These are phyloP conservation scores for Cyphomyrmex costatus DNA, from an alignment of 1,140 invertebrate genomes.

Conservation along the genomic window DNA sequence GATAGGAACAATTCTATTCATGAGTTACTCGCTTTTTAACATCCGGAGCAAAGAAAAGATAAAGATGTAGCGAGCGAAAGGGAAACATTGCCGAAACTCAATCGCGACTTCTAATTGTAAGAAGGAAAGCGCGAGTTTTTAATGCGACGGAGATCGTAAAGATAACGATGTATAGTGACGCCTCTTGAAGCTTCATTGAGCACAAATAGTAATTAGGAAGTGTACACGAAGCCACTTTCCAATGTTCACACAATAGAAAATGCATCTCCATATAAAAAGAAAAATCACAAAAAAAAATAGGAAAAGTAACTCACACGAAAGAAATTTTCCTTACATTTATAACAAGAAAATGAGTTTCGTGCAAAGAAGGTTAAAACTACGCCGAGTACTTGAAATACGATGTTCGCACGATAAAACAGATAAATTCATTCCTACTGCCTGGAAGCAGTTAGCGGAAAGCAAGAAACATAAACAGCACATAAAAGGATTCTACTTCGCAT, in stretches of 20 bases:
- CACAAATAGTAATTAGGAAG: slow-evolving; percentile 15
- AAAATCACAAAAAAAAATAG: slow-evolving; percentile 32
- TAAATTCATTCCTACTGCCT: slow-evolving; percentile 13
- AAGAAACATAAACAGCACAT: slow-evolving; percentile 6
- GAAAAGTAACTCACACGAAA: slow-evolving; percentile 45
- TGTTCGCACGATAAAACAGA: slow-evolving; percentile 51
- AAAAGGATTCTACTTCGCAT: slow-evolving; percentile 21
- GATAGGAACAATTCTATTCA: not conserved
- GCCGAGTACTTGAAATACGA: slow-evolving; percentile 25
- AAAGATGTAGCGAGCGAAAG: not conserved
- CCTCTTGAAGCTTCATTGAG: slow-evolving; percentile 31
- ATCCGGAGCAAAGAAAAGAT: not conserved
- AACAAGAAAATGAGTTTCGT: slow-evolving; percentile 40
- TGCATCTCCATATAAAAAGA: slow-evolving; percentile 23
- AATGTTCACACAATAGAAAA: slow-evolving; percentile 5
- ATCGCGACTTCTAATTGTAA: slow-evolving; percentile 7
- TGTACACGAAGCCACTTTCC: slow-evolving; percentile 22
- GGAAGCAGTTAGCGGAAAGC: slow-evolving; percentile 34
- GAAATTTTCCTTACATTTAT: slow-evolving; percentile 32
- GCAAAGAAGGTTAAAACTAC: slow-evolving; percentile 39
- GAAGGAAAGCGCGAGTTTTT: slow-evolving; percentile 34
- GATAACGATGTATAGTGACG: slow-evolving; percentile 1
- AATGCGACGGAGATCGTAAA: not conserved
- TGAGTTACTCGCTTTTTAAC: not conserved
- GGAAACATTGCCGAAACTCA: not conserved